Evolutionary conservation across 2,888 invertebrate species (phyloP).

Genomic region (Hemaris fuciformis): DNA sequence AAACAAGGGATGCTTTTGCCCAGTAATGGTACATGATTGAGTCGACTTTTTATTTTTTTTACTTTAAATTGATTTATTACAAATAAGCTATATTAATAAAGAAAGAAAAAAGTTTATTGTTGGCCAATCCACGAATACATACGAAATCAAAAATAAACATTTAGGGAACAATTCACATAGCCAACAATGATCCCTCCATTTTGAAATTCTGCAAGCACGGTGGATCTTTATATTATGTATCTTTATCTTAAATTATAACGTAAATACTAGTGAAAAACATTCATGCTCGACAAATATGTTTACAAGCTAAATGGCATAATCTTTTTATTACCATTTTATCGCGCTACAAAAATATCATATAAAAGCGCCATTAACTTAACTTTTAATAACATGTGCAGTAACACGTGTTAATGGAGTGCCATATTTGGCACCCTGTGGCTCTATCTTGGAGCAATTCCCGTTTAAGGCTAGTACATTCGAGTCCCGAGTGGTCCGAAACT

Average conservation of each 20-base stretch:
- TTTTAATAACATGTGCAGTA: conserved; percentile 36
- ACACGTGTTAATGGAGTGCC: conserved; percentile 35
- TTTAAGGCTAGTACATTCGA: conserved; percentile 47
- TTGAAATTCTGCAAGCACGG: no score
- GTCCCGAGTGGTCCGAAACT: conserved; percentile 57
- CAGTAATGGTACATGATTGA: no score
- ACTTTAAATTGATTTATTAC: no score
- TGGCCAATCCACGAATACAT: no score
- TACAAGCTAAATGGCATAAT: conserved; percentile 18
- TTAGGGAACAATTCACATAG: no score
- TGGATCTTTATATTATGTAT: no score
- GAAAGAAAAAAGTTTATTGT: no score
- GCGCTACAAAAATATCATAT: conserved; percentile 33
- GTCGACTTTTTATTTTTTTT: no score
- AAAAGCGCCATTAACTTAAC: conserved; percentile 37
- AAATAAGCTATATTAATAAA: no score
- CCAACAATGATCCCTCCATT: no score
- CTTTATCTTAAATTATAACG: neutral
- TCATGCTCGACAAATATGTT: neutral
- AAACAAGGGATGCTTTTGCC: no score
- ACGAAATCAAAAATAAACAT: no score
- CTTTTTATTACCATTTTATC: conserved; percentile 25
- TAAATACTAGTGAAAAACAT: neutral
- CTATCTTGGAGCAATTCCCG: conserved; percentile 42
- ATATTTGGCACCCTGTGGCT: conserved; percentile 46